phyloP scores from a whole-genome alignment of 2,113 vertebrate species.

The Entomyzon cyanotis region DNA sequence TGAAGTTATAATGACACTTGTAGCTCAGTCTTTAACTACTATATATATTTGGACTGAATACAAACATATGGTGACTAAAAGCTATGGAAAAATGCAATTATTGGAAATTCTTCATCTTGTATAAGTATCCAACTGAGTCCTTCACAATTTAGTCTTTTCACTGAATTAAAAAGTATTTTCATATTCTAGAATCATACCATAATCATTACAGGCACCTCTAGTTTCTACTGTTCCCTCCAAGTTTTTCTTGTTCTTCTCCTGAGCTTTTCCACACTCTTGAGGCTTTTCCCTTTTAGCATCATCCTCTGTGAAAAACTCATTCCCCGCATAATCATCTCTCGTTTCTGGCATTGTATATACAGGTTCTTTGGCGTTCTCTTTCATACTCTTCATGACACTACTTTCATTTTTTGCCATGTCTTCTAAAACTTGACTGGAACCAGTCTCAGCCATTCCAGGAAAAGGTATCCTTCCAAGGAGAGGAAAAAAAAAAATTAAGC shows the following conservation, averaged over 20 bases:
- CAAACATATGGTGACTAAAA: not conserved
- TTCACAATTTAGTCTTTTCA: not conserved
- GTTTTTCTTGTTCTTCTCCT: not conserved
- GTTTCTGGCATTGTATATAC: not conserved
- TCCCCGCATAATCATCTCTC: not conserved
- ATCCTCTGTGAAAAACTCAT: not conserved
- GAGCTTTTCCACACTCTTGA: not conserved
- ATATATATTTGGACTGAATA: not conserved
- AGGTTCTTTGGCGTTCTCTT: not conserved
- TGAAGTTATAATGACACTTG: not conserved
- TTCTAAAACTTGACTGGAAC: not conserved
- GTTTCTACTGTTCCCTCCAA: not conserved
- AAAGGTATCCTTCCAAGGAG: not conserved
- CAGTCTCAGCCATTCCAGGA: not conserved
- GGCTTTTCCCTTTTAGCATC: not conserved
- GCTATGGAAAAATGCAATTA: not conserved
- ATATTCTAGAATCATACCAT: constrained; percentile 20
- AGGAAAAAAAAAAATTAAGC: not conserved
- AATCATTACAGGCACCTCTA: not conserved
- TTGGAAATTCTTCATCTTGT: not conserved
- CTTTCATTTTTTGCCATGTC: not conserved
- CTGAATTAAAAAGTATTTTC: not conserved
- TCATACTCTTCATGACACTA: not conserved
- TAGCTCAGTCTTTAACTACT: not conserved
- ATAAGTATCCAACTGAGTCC: not conserved